These are phyloP conservation scores for Ctena decussata DNA, from an alignment of 2,888 invertebrate species.

Conservation along the genomic window DNA sequence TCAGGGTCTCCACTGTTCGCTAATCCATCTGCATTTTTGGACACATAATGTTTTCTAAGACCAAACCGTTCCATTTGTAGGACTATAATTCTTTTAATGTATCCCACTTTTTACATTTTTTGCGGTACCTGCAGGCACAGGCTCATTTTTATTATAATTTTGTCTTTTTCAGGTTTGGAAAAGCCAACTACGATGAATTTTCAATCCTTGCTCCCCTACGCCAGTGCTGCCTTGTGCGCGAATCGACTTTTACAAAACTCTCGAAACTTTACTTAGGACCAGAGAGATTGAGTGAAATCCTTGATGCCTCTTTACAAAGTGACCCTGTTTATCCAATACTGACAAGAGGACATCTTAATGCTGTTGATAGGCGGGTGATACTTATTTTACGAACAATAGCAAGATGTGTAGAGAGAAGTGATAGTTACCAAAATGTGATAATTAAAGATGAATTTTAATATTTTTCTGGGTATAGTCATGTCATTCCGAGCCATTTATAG, in stretches of 20 bases:
- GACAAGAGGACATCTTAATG: slow-evolving; percentile 32
- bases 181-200: slow-evolving; percentile 48
- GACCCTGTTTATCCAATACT: slow-evolving; percentile 59
- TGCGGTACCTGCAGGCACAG: no score
- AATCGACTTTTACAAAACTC: slow-evolving; percentile 58
- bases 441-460: slow-evolving; percentile 20
- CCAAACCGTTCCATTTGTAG: no score
- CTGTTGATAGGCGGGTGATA: slow-evolving; percentile 51
- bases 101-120: no score
- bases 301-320: slow-evolving; percentile 39
- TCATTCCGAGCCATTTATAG: no score
- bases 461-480: no score
- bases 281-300: slow-evolving; percentile 43
- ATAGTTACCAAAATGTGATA: slow-evolving; percentile 36
- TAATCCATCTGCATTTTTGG: no score
- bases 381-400: slow-evolving; percentile 47
- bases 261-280: slow-evolving; percentile 56
- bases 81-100: no score
- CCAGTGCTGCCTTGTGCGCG: slow-evolving; percentile 55
- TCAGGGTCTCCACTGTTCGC: no score
- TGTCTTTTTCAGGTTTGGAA: slow-evolving; percentile 56
- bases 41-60: no score
- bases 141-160: background rate
- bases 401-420: slow-evolving; percentile 39
- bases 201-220: slow-evolving; percentile 56